These are phyloP conservation scores for Thripadectes ignobilis DNA, from an alignment of 2,797 vertebrate species.

Conservation along the genomic window DNA sequence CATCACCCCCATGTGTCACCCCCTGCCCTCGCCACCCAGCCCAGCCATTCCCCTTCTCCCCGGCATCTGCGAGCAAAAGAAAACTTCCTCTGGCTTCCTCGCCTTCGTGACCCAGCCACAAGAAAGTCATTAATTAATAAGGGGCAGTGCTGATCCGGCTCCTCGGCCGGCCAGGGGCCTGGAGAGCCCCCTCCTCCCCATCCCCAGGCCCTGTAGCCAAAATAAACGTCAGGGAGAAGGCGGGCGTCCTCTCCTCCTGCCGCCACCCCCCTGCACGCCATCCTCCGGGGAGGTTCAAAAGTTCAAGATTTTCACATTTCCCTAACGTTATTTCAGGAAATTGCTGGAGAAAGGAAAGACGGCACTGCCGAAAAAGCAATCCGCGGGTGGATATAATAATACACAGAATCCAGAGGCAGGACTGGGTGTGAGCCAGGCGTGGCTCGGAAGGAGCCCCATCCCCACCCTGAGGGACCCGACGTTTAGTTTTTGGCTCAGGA, in stretches of 20 bases:
- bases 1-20: constrained; percentile 16
- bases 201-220: background rate
- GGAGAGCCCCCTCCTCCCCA: background rate
- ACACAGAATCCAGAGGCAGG: background rate
- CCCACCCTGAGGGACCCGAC: accelerated
- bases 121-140: constrained; percentile 56
- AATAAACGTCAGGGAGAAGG: constrained; percentile 55
- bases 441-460: background rate
- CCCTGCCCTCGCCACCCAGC: constrained; percentile 12
- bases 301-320: constrained; percentile 34
- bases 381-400: background rate
- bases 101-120: background rate
- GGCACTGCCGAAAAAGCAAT: constrained; percentile 38
- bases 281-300: constrained; percentile 48
- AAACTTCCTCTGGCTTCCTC: constrained; percentile 53
- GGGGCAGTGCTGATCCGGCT: background rate
- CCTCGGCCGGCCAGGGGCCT: background rate
- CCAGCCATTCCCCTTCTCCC: constrained; percentile 35
- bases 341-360: constrained; percentile 41
- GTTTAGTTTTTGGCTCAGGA: background rate
- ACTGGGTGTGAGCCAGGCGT: background rate
- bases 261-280: background rate
- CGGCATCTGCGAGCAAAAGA: constrained; percentile 24
- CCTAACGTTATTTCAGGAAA: constrained; percentile 15
- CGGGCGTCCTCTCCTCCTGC: constrained; percentile 1